phyloP scores from a whole-genome alignment of 2,888 invertebrate species.

The Standfussiana lucernea region DNA sequence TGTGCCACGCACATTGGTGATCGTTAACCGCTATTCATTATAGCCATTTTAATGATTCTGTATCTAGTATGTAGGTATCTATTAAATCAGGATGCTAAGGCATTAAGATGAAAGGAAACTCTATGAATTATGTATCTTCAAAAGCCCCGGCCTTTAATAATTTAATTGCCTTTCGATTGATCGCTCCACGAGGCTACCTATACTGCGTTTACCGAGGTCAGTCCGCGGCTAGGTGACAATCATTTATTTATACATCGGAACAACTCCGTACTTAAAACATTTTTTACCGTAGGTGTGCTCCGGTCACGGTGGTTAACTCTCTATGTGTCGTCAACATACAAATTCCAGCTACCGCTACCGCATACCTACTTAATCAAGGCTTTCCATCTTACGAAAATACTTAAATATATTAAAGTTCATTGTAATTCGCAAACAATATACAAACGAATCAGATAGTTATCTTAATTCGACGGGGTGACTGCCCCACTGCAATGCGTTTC shows the following conservation, averaged over 20 bases:
- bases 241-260: constrained; percentile 27
- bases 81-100: neutral
- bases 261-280: constrained; percentile 10
- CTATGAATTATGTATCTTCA: constrained; percentile 7
- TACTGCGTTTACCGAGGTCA: constrained; percentile 36
- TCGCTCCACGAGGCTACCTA: constrained; percentile 44
- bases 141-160: neutral
- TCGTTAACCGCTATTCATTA: neutral
- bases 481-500: constrained; percentile 44
- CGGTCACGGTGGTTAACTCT: constrained; percentile 20
- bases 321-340: constrained; percentile 33
- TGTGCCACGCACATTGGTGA: neutral
- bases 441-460: constrained; percentile 50
- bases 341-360: constrained; percentile 25
- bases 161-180: constrained; percentile 42
- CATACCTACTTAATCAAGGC: constrained; percentile 27
- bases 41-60: constrained; percentile 4
- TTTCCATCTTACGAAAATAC: constrained; percentile 36
- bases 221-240: constrained; percentile 22
- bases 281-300: constrained; percentile 18
- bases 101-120: neutral
- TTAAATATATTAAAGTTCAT: constrained; percentile 54
- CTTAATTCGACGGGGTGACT: constrained; percentile 52
- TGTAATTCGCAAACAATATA: constrained; percentile 56
- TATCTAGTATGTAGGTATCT: neutral